Conservation (phyloP, 2,888 invertebrate genomes). For the Pristionchus japonicus region DNA sequence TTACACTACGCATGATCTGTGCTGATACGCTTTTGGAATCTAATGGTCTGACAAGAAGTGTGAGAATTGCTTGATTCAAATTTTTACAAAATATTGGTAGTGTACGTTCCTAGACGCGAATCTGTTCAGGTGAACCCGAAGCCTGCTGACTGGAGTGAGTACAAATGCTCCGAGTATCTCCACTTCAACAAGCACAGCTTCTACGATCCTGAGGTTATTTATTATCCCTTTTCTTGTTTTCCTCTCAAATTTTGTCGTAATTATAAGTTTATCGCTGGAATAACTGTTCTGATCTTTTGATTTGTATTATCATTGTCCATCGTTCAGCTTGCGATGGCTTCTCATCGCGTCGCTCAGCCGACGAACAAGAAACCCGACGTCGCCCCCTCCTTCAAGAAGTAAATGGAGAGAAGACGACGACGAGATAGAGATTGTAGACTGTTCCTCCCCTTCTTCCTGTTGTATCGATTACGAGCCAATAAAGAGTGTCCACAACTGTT, state of each 20-base stretch:
- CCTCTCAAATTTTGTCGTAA: neutral
- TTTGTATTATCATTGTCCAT: conserved; percentile 16
- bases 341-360: conserved; percentile 69
- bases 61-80: no score
- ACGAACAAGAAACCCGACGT: conserved; percentile 68
- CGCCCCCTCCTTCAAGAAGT: conserved; percentile 59
- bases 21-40: no score
- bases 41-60: no score
- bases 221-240: neutral
- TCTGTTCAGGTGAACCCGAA: conserved; percentile 43
- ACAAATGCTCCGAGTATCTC: conserved; percentile 72
- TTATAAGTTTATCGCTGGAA: neutral
- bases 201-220: conserved; percentile 69
- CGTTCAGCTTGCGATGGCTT: conserved; percentile 64
- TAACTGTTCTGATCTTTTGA: neutral
- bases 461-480: conserved; percentile 12
- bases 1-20: no score
- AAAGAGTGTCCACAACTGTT: neutral
- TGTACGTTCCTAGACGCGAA: neutral
- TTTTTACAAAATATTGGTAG: neutral
- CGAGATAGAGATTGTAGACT: conserved; percentile 10
- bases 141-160: conserved; percentile 60
- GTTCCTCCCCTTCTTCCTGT: neutral
- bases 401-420: neutral
- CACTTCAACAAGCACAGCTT: conserved; percentile 70